Conservation (phyloP, 1,140 invertebrate species). For the Eulimnadia texana region DNA sequence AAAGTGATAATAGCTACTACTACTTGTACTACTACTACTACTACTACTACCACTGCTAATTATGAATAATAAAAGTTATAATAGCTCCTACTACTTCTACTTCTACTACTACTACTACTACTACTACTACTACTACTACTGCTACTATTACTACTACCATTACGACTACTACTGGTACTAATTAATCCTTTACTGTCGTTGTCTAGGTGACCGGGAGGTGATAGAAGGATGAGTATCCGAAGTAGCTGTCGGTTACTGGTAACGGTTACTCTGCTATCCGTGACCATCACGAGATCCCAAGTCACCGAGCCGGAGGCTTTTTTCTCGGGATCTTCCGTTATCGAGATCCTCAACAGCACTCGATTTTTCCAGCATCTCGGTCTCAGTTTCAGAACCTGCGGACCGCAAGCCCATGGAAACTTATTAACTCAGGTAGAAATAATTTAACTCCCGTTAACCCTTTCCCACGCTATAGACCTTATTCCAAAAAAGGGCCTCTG, state of each 20-base stretch:
- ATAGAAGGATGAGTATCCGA: neutral
- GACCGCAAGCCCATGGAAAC: neutral
- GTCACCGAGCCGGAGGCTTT: neutral
- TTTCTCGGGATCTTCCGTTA: neutral
- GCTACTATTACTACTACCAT: too few species aligned
- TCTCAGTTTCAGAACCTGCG: slow-evolving; percentile 13
- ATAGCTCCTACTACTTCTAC: too few species aligned
- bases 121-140: too few species aligned
- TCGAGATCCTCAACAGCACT: neutral
- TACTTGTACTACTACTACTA: too few species aligned
- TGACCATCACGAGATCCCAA: neutral
- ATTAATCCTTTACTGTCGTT: neutral
- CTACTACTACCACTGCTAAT: too few species aligned
- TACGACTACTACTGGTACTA: neutral
- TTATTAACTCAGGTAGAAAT: slow-evolving; percentile 7
- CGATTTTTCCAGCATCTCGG: neutral
- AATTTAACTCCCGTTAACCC: neutral
- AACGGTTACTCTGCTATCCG: neutral
- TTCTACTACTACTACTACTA: too few species aligned
- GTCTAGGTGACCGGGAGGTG: neutral
- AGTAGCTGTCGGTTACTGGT: neutral
- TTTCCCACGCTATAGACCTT: neutral
- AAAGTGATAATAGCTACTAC: too few species aligned
- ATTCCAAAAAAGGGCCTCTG: neutral
- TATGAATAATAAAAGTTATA: too few species aligned